A percentile compares a stretch with the other conserved stretches of the same genome.
Evolutionary conservation across 2,113 vertebrate species (phyloP).

Genomic region (Gnathonemus longibarbis): DNA sequence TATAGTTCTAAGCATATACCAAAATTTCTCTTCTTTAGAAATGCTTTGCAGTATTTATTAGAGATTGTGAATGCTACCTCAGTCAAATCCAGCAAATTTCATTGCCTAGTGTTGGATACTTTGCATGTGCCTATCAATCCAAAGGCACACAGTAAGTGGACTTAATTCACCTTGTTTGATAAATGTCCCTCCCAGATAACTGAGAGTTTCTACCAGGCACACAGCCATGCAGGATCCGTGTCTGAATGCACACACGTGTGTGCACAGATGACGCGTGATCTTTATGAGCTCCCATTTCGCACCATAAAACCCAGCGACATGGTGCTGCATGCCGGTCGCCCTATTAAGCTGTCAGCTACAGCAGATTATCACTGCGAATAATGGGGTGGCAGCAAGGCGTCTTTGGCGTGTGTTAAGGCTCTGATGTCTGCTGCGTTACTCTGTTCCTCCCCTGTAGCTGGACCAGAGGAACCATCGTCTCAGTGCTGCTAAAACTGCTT

Average conservation of each 20-base stretch:
- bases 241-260: neutral
- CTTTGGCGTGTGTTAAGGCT: neutral
- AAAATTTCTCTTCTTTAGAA: neutral
- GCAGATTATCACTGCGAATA: constrained; percentile 12
- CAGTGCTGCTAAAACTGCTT: neutral
- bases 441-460: neutral
- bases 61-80: neutral
- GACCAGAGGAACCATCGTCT: neutral
- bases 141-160: neutral
- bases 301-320: constrained; percentile 7
- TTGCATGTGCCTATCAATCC: neutral
- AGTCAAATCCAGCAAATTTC: neutral
- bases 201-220: neutral
- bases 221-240: neutral
- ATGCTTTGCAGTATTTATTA: neutral
- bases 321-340: neutral
- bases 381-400: neutral
- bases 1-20: neutral
- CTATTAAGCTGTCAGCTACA: constrained; percentile 24
- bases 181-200: neutral
- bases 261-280: neutral
- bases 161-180: neutral
- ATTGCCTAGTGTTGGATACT: neutral
- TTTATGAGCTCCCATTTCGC: neutral
- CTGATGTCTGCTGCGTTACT: neutral